These are phyloP conservation scores for Branchinecta sandiegonensis DNA, from an alignment of 2,888 invertebrate genomes.

Conservation along the genomic window DNA sequence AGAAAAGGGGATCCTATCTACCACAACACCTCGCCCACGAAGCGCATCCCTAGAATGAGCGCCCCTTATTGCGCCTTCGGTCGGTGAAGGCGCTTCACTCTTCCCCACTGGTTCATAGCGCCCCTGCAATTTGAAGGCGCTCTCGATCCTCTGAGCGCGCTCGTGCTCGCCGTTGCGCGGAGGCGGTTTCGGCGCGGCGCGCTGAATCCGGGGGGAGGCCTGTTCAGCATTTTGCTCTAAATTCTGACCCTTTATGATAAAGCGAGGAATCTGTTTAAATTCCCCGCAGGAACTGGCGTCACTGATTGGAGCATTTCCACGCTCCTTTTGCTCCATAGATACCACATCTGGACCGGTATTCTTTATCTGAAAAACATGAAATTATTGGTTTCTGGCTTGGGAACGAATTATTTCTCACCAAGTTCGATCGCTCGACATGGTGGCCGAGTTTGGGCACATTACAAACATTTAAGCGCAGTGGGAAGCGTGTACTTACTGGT, in stretches of 20 bases:
- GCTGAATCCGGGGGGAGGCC: neutral
- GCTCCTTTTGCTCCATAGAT: constrained; percentile 6
- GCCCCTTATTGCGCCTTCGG: neutral
- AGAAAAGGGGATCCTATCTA: too few species aligned
- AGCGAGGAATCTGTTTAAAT: neutral
- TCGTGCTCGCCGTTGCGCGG: neutral
- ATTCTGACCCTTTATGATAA: neutral
- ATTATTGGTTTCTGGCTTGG: too few species aligned
- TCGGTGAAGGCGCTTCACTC: neutral
- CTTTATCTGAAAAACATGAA: too few species aligned
- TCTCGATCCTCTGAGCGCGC: neutral
- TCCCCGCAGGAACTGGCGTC: neutral
- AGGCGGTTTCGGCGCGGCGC: neutral
- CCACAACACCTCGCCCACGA: neutral
- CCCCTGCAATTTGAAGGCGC: neutral
- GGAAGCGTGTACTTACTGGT: too few species aligned
- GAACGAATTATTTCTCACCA: too few species aligned
- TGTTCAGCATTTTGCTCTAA: neutral
- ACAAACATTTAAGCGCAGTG: too few species aligned
- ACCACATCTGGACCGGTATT: neutral
- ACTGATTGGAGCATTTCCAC: neutral
- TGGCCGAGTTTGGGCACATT: too few species aligned
- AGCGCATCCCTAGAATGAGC: neutral
- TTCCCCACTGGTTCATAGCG: neutral
- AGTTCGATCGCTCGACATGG: too few species aligned